These are phyloP conservation scores for Archips crataeganus DNA, from an alignment of 2,888 invertebrate genomes.

Conservation along the genomic window DNA sequence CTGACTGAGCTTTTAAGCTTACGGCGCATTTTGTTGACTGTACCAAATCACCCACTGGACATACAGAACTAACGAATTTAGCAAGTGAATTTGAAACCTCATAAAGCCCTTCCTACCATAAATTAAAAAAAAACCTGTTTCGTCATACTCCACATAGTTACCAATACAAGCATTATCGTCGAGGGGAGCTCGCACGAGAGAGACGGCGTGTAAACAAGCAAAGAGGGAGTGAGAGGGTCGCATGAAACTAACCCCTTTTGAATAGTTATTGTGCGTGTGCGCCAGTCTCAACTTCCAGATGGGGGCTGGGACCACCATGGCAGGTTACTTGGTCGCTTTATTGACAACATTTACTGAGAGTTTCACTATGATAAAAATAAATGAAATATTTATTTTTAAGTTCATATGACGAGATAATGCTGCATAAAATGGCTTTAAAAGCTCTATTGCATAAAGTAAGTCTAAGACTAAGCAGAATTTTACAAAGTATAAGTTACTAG, in stretches of 20 bases:
- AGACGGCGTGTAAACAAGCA: neutral
- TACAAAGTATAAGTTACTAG: no score
- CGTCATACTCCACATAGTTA: constrained; percentile 6
- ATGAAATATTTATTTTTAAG: no score
- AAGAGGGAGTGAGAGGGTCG: constrained; percentile 22
- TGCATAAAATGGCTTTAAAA: no score
- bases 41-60: no score
- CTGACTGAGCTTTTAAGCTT: no score
- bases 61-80: neutral
- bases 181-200: constrained; percentile 25
- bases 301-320: constrained; percentile 35
- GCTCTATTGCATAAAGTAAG: no score
- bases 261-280: constrained; percentile 20
- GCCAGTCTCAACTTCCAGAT: neutral
- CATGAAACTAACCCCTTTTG: constrained; percentile 38
- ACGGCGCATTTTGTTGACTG: no score
- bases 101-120: neutral
- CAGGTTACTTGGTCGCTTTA: constrained; percentile 19
- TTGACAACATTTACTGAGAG: neutral
- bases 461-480: no score
- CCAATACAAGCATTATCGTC: neutral
- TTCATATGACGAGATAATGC: no score
- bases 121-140: constrained; percentile 15
- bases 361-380: no score
- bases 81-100: neutral